These are phyloP conservation scores for Brachypterus glaber DNA, from an alignment of 2,888 invertebrate species.

Conservation along the genomic window DNA sequence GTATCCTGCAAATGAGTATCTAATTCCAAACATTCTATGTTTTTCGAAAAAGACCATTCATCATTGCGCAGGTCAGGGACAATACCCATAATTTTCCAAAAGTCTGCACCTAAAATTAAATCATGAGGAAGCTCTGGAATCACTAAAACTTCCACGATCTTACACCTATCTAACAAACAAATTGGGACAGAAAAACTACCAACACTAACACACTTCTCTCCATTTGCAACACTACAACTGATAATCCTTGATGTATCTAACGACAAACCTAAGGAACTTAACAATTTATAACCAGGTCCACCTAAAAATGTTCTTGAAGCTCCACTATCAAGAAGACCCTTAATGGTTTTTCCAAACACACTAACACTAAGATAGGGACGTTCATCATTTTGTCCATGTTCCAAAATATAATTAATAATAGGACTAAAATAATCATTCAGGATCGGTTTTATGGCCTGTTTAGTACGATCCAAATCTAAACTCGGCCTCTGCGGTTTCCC, in stretches of 20 bases:
- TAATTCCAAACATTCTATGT: background rate
- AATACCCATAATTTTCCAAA: constrained; percentile 8
- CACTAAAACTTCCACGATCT: constrained; percentile 9
- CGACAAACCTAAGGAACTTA: constrained; percentile 6
- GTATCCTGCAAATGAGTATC: no score
- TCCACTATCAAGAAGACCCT: constrained; percentile 14
- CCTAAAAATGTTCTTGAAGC: constrained; percentile 14
- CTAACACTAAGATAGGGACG: constrained; percentile 10
- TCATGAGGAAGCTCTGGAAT: constrained; percentile 8
- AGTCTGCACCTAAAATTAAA: no score
- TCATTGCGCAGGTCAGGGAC: constrained; percentile 8
- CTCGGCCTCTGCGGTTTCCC: constrained; percentile 15
- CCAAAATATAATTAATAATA: constrained; percentile 14
- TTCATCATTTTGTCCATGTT: constrained; percentile 12
- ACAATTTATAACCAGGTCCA: constrained; percentile 8
- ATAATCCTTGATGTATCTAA: constrained; percentile 5
- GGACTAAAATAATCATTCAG: background rate
- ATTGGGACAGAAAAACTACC: constrained; percentile 11
- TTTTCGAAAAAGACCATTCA: constrained; percentile 8
- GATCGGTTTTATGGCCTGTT: no score
- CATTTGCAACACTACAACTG: constrained; percentile 14
- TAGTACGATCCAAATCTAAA: background rate
- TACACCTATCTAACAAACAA: constrained; percentile 6
- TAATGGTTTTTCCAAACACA: constrained; percentile 5
- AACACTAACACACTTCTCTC: constrained; percentile 7